Conservation (phyloP, 2,113 vertebrate species). For the Urocynchramus pylzowi region DNA sequence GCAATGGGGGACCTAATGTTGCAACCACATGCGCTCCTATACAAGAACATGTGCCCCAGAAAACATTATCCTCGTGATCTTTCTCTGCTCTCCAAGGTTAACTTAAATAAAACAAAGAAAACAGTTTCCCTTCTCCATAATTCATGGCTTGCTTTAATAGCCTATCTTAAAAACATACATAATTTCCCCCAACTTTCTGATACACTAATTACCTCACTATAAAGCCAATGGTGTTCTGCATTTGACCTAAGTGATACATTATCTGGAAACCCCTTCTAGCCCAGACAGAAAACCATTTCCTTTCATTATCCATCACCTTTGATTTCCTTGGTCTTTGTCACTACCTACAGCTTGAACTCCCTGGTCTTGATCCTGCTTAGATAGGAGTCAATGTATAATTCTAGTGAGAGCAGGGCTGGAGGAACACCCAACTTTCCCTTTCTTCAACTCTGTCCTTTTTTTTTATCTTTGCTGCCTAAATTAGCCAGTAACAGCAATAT, state of each 20-base stretch:
- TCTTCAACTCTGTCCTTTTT: not conserved
- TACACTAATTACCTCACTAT: slow-evolving; percentile 66
- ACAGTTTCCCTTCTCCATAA: slow-evolving; percentile 53
- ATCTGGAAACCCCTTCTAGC: slow-evolving; percentile 21
- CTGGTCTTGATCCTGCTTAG: not conserved
- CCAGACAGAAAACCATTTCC: slow-evolving; percentile 17
- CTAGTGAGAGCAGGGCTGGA: not conserved
- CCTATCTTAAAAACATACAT: slow-evolving; percentile 62
- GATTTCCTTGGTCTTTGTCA: slow-evolving; percentile 46
- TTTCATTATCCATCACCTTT: slow-evolving; percentile 31
- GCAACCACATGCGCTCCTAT: not conserved
- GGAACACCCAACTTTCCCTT: not conserved
- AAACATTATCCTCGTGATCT: not conserved
- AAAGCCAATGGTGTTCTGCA: slow-evolving; percentile 59
- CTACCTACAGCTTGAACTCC: slow-evolving; percentile 1
- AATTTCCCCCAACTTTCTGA: slow-evolving; percentile 68
- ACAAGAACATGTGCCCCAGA: not conserved
- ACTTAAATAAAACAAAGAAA: slow-evolving; percentile 59
- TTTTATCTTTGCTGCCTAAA: not conserved
- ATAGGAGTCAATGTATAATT: not conserved
- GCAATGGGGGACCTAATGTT: not conserved
- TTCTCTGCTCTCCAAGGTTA: slow-evolving; percentile 42
- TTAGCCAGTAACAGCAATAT: not conserved
- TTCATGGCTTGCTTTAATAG: slow-evolving; percentile 64
- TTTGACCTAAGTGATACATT: slow-evolving; percentile 62